A percentile compares a stretch with the other conserved stretches of the same genome.
These are phyloP conservation scores for Lithophane socia DNA, from an alignment of 2,888 invertebrate species.

Conservation along the genomic window DNA sequence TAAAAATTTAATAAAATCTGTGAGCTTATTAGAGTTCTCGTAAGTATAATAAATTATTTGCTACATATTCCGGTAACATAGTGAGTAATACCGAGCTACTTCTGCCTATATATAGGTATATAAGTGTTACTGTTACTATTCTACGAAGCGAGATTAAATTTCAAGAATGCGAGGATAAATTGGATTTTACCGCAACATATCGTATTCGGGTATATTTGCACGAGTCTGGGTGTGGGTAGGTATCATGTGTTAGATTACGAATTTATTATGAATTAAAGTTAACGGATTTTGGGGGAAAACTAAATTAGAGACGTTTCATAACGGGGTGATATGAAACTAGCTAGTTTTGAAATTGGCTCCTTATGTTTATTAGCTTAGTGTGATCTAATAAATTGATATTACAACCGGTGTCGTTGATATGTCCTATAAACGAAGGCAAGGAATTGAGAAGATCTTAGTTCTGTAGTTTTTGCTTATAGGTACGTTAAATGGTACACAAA, in stretches of 20 bases:
- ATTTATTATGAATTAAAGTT: conserved; percentile 57
- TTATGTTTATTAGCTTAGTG: conserved; percentile 1
- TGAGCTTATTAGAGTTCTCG: background rate
- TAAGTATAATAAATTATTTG: background rate
- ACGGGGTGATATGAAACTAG: conserved; percentile 2
- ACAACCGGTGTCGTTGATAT: background rate
- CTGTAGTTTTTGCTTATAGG: background rate
- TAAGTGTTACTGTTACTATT: conserved; percentile 51
- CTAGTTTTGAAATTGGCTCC: conserved; percentile 28
- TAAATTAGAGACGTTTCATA: conserved; percentile 20
- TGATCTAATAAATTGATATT: background rate
- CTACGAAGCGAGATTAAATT: conserved; percentile 61
- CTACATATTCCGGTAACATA: background rate
- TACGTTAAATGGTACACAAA: background rate
- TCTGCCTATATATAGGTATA: background rate
- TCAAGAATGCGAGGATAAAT: conserved; percentile 60
- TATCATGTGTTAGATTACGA: conserved; percentile 38
- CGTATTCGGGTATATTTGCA: conserved; percentile 50
- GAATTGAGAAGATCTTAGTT: background rate
- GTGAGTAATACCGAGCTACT: background rate
- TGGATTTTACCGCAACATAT: conserved; percentile 62
- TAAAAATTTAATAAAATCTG: background rate
- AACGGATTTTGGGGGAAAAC: conserved; percentile 18
- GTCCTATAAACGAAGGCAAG: background rate
- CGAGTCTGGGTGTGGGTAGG: conserved; percentile 28